phyloP scores from a whole-genome alignment of 2,113 vertebrate species.

The Erpornis zantholeuca region DNA sequence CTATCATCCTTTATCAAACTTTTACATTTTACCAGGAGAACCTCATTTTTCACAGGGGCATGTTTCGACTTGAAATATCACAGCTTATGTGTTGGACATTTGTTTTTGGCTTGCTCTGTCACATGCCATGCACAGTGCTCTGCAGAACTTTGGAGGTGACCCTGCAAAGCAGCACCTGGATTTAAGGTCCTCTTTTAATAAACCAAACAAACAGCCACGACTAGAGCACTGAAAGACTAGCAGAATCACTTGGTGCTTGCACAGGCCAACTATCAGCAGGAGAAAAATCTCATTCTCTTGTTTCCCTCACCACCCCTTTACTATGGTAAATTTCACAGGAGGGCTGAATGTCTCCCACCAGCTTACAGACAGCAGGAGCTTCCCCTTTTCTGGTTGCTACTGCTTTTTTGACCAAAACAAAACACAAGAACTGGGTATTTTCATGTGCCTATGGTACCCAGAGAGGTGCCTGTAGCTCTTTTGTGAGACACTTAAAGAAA shows the following conservation, averaged over 20 bases:
- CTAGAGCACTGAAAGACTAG: not conserved
- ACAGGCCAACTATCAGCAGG: not conserved
- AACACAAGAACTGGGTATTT: not conserved
- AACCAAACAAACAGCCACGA: not conserved
- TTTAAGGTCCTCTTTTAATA: not conserved
- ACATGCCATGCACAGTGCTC: not conserved
- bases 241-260: not conserved
- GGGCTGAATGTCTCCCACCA: not conserved
- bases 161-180: not conserved
- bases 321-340: not conserved
- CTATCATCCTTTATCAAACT: too few relatives aligned
- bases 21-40: too few relatives aligned
- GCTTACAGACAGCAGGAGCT: not conserved
- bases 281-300: not conserved
- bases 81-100: not conserved
- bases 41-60: not conserved
- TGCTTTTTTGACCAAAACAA: not conserved
- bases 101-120: not conserved
- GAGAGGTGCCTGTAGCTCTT: not conserved
- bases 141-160: not conserved
- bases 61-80: not conserved
- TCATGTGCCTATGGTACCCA: rapidly evolving
- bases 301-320: not conserved
- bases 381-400: not conserved
- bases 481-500: not conserved